Evolutionary conservation across 2,113 vertebrate species (phyloP).

Genomic region (Cyphomyrus discorhynchus): DNA sequence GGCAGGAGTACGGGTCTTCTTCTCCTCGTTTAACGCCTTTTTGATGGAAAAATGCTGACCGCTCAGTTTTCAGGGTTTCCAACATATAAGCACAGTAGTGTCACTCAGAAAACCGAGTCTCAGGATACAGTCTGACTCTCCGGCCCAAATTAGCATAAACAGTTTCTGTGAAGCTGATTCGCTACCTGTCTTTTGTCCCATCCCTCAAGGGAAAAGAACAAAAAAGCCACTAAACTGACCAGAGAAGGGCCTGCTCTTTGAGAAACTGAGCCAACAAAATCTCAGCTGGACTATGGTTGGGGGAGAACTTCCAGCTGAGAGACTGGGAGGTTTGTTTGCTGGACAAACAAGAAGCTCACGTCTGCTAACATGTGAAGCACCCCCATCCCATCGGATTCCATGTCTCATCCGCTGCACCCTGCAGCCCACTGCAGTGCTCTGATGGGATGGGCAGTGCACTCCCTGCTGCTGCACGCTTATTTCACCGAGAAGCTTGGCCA

Average conservation of each 20-base stretch:
- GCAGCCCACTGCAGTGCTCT: background rate
- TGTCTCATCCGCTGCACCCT: background rate
- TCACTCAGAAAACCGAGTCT: background rate
- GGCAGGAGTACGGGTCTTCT: conserved; percentile 13
- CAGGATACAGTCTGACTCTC: background rate
- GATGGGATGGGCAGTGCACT: conserved; percentile 26
- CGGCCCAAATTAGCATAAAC: background rate
- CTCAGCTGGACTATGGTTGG: background rate
- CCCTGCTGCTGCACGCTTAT: conserved; percentile 23
- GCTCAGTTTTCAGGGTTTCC: background rate
- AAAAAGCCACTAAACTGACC: background rate
- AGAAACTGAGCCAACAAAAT: background rate
- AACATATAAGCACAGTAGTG: background rate
- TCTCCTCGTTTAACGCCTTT: background rate
- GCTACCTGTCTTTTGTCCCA: background rate
- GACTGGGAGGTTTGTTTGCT: background rate
- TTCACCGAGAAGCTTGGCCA: conserved; percentile 39
- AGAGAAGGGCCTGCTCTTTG: background rate
- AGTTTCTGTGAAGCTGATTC: background rate
- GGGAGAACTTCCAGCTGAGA: background rate
- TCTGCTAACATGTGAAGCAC: background rate
- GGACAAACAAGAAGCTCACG: background rate
- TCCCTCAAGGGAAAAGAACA: background rate
- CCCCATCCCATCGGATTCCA: background rate
- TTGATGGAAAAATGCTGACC: background rate